phyloP scores from a whole-genome alignment of 2,888 invertebrate genomes.

The Cantharis flavilabris region DNA sequence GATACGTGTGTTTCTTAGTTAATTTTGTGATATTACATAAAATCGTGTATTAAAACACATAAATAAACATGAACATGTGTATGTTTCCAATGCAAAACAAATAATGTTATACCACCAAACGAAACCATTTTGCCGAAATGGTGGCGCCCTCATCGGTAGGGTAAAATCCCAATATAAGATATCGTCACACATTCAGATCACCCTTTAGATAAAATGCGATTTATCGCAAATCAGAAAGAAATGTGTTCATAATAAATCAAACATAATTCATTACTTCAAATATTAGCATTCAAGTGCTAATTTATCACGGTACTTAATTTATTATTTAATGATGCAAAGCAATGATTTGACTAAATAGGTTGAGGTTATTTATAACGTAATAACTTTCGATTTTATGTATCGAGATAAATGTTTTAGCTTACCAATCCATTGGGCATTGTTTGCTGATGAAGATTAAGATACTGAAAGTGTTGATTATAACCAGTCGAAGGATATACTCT shows the following conservation, averaged over 20 bases:
- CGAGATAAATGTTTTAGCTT: conserved; percentile 44
- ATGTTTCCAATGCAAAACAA: too few species aligned
- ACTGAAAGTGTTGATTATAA: conserved; percentile 90
- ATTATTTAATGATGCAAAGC: background rate
- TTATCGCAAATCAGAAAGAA: background rate
- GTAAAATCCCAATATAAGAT: too few species aligned
- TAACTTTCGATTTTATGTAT: background rate
- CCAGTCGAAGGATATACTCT: conserved; percentile 76
- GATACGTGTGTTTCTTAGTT: too few species aligned
- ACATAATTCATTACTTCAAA: background rate
- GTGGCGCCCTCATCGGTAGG: too few species aligned
- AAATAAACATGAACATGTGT: too few species aligned
- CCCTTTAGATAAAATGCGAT: background rate
- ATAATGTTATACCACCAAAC: too few species aligned
- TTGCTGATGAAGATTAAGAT: conserved; percentile 89
- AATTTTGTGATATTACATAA: too few species aligned
- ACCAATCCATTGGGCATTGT: conserved; percentile 93
- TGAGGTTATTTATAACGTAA: background rate
- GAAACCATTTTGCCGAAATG: too few species aligned
- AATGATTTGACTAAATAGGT: background rate
- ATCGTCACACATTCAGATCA: background rate
- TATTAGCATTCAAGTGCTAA: background rate
- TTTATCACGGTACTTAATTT: background rate
- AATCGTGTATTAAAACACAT: too few species aligned
- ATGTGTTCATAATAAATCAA: background rate